phyloP scores from a whole-genome alignment of 2,113 vertebrate genomes.

The Alethe castanea region DNA sequence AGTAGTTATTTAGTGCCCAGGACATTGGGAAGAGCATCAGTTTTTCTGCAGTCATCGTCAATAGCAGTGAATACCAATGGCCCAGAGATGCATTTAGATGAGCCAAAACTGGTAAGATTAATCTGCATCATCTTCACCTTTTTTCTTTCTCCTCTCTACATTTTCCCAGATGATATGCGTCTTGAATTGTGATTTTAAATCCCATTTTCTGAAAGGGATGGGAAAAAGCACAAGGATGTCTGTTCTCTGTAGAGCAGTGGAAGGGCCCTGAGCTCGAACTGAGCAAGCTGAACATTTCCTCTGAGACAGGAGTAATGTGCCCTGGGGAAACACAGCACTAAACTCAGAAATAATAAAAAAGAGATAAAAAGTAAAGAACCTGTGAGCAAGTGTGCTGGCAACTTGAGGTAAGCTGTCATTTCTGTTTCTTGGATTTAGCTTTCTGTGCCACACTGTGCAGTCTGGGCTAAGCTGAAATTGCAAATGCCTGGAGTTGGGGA shows the following conservation, averaged over 20 bases:
- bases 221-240: fast-evolving
- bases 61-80: background rate
- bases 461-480: background rate
- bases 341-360: background rate
- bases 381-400: background rate
- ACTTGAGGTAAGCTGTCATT: background rate
- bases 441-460: background rate
- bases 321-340: background rate
- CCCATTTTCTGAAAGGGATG: background rate
- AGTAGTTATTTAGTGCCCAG: background rate
- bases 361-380: background rate
- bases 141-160: background rate
- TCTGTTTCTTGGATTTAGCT: conserved; percentile 3
- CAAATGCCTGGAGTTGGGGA: background rate
- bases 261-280: background rate
- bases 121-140: background rate
- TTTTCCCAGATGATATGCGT: background rate
- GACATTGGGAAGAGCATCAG: background rate
- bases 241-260: background rate
- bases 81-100: background rate
- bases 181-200: background rate
- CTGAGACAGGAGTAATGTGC: background rate
- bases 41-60: background rate
- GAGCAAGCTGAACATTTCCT: background rate
- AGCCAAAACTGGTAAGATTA: background rate